These are phyloP conservation scores for Columba guinea DNA, from an alignment of 2,797 vertebrate species.

Conservation along the genomic window DNA sequence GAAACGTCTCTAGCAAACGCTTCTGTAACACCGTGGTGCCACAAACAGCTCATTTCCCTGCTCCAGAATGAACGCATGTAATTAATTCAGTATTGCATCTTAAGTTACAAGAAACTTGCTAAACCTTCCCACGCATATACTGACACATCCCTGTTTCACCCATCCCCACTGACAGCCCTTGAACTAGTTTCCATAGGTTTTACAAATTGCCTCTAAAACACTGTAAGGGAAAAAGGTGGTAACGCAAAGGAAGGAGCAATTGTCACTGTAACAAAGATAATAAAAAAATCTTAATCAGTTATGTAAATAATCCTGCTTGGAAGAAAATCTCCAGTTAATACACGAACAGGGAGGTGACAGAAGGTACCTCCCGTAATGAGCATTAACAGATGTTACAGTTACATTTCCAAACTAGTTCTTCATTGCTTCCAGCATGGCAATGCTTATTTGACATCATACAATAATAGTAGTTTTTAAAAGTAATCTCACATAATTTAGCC, in stretches of 20 bases:
- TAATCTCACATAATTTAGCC: background rate
- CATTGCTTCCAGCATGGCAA: background rate
- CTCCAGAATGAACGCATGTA: background rate
- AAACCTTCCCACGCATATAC: background rate
- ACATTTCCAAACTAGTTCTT: background rate
- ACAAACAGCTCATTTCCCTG: background rate
- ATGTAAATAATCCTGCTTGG: background rate
- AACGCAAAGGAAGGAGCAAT: background rate
- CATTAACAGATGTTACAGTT: background rate
- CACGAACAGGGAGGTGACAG: background rate
- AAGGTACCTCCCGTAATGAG: background rate
- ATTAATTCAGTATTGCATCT: background rate
- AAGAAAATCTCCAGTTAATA: background rate
- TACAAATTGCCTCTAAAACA: background rate
- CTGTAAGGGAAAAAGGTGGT: background rate
- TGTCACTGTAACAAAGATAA: background rate
- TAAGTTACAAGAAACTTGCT: background rate
- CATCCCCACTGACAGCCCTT: background rate
- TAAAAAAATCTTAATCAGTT: background rate
- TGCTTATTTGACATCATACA: background rate
- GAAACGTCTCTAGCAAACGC: background rate
- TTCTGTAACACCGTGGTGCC: background rate
- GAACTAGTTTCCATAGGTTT: background rate
- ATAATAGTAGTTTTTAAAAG: background rate
- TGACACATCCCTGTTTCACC: background rate